phyloP scores from a whole-genome alignment of 2,888 invertebrate species.

The Ophioninae sp. region DNA sequence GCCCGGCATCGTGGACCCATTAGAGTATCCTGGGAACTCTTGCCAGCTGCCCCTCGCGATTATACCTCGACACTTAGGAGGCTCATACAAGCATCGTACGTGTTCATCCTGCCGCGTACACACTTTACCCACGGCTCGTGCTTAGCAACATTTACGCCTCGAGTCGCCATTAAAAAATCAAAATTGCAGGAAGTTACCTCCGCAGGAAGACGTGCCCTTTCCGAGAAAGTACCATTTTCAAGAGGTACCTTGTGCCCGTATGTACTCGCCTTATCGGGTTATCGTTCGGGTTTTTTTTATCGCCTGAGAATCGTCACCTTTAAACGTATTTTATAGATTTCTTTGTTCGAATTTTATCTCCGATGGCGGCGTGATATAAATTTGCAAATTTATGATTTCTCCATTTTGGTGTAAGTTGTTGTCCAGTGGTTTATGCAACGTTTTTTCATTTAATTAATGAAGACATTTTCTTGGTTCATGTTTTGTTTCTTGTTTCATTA shows the following conservation, averaged over 20 bases:
- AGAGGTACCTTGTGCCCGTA: not conserved
- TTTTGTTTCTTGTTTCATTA: no score
- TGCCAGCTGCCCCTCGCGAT: constrained; percentile 43
- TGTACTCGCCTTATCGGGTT: no score
- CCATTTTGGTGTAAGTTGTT: no score
- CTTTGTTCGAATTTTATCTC: no score
- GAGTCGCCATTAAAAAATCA: constrained; percentile 22
- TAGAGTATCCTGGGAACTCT: constrained; percentile 41
- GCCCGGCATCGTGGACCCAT: not conserved
- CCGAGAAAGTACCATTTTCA: constrained; percentile 14
- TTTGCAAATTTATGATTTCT: no score
- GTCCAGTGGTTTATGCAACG: no score
- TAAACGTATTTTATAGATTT: no score
- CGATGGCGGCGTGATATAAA: no score
- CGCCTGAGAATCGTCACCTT: no score
- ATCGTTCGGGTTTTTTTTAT: no score
- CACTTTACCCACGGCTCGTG: constrained; percentile 21
- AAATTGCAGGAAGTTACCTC: constrained; percentile 39
- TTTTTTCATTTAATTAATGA: no score
- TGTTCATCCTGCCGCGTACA: constrained; percentile 7
- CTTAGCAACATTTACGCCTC: constrained; percentile 28
- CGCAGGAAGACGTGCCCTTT: constrained; percentile 26
- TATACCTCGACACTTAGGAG: constrained; percentile 33
- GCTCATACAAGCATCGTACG: constrained; percentile 6
- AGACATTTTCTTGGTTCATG: no score